phyloP scores from a whole-genome alignment of 2,888 invertebrate genomes.

The Drosophila subsilvestris region DNA sequence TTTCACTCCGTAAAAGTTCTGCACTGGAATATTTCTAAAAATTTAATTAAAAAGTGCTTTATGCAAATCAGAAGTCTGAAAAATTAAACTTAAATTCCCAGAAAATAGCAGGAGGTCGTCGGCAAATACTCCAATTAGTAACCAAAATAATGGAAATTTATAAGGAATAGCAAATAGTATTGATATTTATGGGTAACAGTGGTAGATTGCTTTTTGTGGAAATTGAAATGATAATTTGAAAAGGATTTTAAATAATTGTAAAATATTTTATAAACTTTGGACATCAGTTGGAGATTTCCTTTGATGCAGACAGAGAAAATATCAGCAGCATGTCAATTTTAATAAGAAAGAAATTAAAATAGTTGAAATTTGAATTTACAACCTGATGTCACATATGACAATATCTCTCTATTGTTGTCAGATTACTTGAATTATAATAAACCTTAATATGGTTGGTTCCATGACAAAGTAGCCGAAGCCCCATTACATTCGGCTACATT shows the following conservation, averaged over 20 bases:
- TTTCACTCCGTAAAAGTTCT: slow-evolving; percentile 7
- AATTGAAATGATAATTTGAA: not conserved
- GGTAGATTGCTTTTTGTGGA: not conserved
- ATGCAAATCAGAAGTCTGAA: not conserved
- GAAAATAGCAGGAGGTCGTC: not conserved
- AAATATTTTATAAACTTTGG: not conserved
- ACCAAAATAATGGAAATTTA: not conserved
- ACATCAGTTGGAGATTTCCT: not conserved
- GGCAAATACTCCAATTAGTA: not conserved
- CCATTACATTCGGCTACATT: not conserved
- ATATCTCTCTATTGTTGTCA: not conserved
- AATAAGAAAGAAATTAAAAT: no score
- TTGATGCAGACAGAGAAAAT: no score
- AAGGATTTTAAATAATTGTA: not conserved
- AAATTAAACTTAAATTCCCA: not conserved
- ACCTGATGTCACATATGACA: no score
- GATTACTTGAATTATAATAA: not conserved
- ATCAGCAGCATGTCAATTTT: fast-evolving
- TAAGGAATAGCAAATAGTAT: not conserved
- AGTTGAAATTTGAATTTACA: no score
- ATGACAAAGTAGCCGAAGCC: not conserved
- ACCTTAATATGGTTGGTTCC: not conserved
- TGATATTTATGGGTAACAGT: not conserved
- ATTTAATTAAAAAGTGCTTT: slow-evolving; percentile 43
- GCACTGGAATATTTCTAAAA: slow-evolving; percentile 20